Conservation (phyloP, 1,140 invertebrate genomes). For the Nephila pilipes region DNA sequence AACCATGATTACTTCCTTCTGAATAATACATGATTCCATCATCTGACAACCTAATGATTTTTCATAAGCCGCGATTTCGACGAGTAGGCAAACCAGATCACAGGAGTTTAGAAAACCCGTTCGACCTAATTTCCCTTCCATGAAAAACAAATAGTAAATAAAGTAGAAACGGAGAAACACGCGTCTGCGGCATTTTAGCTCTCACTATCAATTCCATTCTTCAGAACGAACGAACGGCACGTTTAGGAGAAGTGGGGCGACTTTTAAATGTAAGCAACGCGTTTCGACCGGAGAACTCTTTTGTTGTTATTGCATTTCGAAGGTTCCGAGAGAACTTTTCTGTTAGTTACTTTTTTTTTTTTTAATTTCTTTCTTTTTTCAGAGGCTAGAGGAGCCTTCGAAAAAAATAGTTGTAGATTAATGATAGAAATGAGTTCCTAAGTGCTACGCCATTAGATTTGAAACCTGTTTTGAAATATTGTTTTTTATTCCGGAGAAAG, state of each 20-base stretch:
- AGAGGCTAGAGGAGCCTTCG: not conserved
- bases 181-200: slow-evolving; percentile 34
- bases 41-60: not conserved
- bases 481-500: not conserved
- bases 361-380: not conserved
- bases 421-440: slow-evolving; percentile 4
- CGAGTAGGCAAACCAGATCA: slow-evolving; percentile 56
- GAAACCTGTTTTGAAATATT: slow-evolving; percentile 37
- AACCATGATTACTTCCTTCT: not conserved
- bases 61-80: not conserved
- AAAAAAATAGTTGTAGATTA: not conserved
- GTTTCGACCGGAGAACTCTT: not conserved
- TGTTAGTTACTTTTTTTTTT: not conserved
- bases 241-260: slow-evolving; percentile 44
- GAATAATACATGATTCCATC: not conserved
- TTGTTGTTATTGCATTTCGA: not conserved
- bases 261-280: not conserved
- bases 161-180: slow-evolving; percentile 44
- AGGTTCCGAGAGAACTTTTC: not conserved
- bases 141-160: slow-evolving; percentile 44
- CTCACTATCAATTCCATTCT: slow-evolving; percentile 50
- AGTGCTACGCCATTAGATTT: slow-evolving; percentile 17
- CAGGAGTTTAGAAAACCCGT: slow-evolving; percentile 17
- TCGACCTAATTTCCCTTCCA: slow-evolving; percentile 50
- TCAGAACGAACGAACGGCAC: not conserved